Base-by-base conservation (phyloP, 2,888 invertebrate genomes). In the Drosophila greeni region DNA sequence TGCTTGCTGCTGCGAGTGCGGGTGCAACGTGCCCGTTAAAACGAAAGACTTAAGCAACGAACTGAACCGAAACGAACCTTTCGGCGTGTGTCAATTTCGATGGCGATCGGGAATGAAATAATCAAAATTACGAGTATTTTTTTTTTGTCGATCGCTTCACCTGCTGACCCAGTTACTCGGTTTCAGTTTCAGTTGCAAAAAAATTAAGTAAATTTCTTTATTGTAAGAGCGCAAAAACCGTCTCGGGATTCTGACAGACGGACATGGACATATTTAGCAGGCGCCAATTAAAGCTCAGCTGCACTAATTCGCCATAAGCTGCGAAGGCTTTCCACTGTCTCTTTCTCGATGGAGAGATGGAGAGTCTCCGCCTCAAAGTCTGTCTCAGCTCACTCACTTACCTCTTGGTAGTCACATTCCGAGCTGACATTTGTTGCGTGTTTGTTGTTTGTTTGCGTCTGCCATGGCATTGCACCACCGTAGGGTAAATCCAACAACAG, bases 271-370 rank as follows among this genome's bases (percentile, higher is more conserved):
- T 54, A 67, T 53, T 67, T 66, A 48, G 47, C 48, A 52, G 66
- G 51, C 53, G 65, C 72, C 82, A 76, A 84, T 83, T 83, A 74
- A 69, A 82, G 76, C 69, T 67, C 67, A 74, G 67, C 71, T 76
- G 82, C 60, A 78, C 83, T 76, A 82, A 84, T 84, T 84, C 76
- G 73, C 85, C 84, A 76, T 84, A 84, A 74, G 69, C 66, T 73
- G 66, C 36, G 31, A 40, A 74, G 52, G 58, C 67, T 72, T 78
- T 78, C 76, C 79, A 53, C 53, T 29, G 34, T 31, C 76, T 76
- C 78, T 73, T 66, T 61, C 49, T 67, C 37, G 34, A 20, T 51
- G 26, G 26, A 7, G 45, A 47, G 45, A 39, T 39, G 20, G 39
- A 23, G 39, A 20, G 18, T 20, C 39, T 20, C 39, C 4, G 39